Conservation (phyloP, 2,797 vertebrate genomes). For the Coregonus suidteri region DNA sequence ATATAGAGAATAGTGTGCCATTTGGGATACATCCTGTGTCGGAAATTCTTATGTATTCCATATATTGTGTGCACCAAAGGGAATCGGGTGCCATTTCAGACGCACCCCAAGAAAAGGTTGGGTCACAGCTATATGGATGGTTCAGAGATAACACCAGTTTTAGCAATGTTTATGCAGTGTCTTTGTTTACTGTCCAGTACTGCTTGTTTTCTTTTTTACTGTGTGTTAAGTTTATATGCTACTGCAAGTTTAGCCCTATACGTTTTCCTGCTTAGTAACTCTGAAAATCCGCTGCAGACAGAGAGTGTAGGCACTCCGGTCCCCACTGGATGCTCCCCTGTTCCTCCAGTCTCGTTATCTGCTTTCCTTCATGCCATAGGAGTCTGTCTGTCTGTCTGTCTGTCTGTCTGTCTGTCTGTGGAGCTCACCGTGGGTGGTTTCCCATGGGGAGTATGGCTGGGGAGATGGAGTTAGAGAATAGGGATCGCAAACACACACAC, state of each 20-base stretch:
- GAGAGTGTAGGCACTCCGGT: background rate
- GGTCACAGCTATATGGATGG: background rate
- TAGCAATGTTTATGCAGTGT: background rate
- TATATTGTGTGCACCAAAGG: too few species aligned
- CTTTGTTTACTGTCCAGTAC: background rate
- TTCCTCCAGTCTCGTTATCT: conserved; percentile 41
- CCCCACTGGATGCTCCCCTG: background rate
- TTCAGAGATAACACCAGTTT: background rate
- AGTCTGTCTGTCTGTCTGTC: background rate
- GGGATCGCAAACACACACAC: conserved; percentile 1
- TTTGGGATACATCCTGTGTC: too few species aligned
- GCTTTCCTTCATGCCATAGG: conserved; percentile 32
- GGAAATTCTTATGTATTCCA: too few species aligned
- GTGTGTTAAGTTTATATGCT: background rate
- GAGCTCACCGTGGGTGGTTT: conserved; percentile 16
- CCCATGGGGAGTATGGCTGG: conserved; percentile 20
- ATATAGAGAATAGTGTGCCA: too few species aligned
- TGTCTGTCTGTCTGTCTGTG: conserved; percentile 8
- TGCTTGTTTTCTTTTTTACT: background rate
- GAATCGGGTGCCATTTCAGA: too few species aligned
- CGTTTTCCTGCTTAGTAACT: background rate
- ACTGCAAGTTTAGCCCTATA: background rate
- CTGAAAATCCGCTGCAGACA: background rate
- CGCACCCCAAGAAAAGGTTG: background rate
- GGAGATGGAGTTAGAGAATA: background rate